phyloP scores from a whole-genome alignment of 30 jellyfish, hydroid and myxozoan species.

The Hydra vulgaris region DNA sequence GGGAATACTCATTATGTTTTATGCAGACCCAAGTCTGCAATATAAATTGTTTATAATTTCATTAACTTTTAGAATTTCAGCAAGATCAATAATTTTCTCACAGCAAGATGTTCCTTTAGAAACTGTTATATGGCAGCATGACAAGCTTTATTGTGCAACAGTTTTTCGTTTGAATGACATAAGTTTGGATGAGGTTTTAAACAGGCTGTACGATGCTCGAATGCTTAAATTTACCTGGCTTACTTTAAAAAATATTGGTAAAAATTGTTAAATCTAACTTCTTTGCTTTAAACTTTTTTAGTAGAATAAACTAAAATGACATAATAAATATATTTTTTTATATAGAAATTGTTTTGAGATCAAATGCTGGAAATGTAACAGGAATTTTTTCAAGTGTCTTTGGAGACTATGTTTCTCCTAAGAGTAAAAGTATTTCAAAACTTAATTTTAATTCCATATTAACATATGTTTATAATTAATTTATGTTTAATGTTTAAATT shows the following conservation, averaged over 20 bases:
- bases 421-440: not conserved
- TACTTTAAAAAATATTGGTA: slow-evolving; percentile 14
- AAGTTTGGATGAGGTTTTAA: slow-evolving; percentile 3
- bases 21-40: too few relatives aligned
- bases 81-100: slow-evolving; percentile 9
- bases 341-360: not conserved
- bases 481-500: too few relatives aligned
- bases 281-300: too few relatives aligned
- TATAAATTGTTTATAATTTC: too few relatives aligned
- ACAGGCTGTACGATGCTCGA: slow-evolving; percentile 1
- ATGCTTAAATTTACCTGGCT: slow-evolving; percentile 24
- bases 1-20: too few relatives aligned
- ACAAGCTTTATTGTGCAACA: not conserved
- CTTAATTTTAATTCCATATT: not conserved
- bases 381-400: not conserved
- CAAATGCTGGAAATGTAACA: not conserved
- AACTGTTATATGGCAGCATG: slow-evolving; percentile 13
- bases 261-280: too few relatives aligned
- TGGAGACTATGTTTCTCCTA: not conserved
- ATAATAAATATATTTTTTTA: too few relatives aligned
- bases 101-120: not conserved
- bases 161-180: not conserved
- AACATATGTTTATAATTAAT: not conserved
- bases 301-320: too few relatives aligned
- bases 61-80: slow-evolving; percentile 12